These are phyloP conservation scores for Theonella swinhoei DNA, from an alignment of 37 sponge, comb jelly and placozoan species.

Conservation along the genomic window DNA sequence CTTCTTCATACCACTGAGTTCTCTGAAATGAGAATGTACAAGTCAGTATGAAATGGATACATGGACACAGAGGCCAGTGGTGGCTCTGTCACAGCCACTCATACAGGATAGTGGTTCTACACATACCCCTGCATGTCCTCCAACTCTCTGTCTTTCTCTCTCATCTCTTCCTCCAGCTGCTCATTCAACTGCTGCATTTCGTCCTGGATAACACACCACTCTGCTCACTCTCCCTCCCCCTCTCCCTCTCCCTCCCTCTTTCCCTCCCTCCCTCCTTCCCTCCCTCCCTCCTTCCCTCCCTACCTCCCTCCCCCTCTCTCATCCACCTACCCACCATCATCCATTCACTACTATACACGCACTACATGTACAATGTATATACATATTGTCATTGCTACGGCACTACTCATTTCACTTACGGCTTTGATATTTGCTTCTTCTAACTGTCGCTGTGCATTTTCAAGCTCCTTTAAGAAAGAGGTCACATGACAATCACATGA, in stretches of 20 bases:
- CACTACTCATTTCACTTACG: no score
- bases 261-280: background rate
- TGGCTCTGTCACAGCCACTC: no score
- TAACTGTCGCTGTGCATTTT: slow-evolving; percentile 7
- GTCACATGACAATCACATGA: background rate
- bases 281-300: background rate
- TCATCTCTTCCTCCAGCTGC: slow-evolving; percentile 21
- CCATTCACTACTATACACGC: background rate
- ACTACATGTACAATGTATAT: background rate
- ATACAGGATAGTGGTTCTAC: background rate
- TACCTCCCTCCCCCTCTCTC: background rate
- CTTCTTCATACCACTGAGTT: background rate
- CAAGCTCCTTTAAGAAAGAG: slow-evolving; percentile 8
- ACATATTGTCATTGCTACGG: no score
- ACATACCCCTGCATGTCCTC: background rate
- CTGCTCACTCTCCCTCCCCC: no score
- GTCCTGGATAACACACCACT: slow-evolving; percentile 1
- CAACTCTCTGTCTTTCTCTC: slow-evolving; percentile 18
- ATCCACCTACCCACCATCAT: background rate
- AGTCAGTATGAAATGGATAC: no score
- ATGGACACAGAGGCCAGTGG: no score
- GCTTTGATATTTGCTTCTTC: background rate
- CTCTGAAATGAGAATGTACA: no score
- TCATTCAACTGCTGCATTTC: slow-evolving; percentile 21
- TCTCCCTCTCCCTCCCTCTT: background rate